Percentiles rank a stretch among this genome's conserved stretches.
phyloP scores from a whole-genome alignment of 2,888 invertebrate genomes.

The Orchestes rusci region DNA sequence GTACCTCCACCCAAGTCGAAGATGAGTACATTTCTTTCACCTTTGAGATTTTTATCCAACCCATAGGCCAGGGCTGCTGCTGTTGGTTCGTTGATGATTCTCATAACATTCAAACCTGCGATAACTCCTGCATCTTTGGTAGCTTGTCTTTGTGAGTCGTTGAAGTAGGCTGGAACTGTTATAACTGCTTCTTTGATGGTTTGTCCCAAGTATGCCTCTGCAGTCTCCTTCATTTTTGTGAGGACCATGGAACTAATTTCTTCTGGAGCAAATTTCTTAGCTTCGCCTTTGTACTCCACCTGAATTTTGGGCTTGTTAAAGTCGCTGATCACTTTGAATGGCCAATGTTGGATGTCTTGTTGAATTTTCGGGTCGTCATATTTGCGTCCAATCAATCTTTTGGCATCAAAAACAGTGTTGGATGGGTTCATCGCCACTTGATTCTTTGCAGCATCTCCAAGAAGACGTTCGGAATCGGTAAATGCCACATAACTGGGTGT shows the following conservation, averaged over 20 bases:
- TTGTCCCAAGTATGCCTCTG: constrained; percentile 7
- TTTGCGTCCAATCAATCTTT: constrained; percentile 74
- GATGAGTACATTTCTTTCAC: constrained; percentile 39
- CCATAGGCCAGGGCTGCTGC: constrained; percentile 32
- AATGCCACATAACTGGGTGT: constrained; percentile 76
- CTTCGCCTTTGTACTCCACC: constrained; percentile 57
- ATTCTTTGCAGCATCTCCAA: constrained; percentile 65
- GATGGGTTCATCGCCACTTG: constrained; percentile 65
- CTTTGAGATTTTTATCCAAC: constrained; percentile 32
- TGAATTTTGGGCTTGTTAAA: constrained; percentile 59
- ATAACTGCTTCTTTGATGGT: constrained; percentile 8
- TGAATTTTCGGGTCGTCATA: constrained; percentile 69
- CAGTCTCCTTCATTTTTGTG: constrained; percentile 8
- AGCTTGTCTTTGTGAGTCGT: constrained; percentile 43
- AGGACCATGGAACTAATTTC: constrained; percentile 10
- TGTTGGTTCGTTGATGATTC: constrained; percentile 70
- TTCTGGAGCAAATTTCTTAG: constrained; percentile 9
- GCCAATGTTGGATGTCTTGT: constrained; percentile 77
- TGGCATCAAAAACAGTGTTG: constrained; percentile 64
- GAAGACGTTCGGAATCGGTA: constrained; percentile 59
- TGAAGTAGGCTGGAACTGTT: constrained; percentile 14
- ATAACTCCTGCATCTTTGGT: constrained; percentile 59
- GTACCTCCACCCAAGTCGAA: constrained; percentile 10
- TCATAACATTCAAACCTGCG: constrained; percentile 57
- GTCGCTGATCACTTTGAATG: constrained; percentile 64